Base-by-base conservation (phyloP, 2,797 vertebrate genomes). In the Pterois miles region DNA sequence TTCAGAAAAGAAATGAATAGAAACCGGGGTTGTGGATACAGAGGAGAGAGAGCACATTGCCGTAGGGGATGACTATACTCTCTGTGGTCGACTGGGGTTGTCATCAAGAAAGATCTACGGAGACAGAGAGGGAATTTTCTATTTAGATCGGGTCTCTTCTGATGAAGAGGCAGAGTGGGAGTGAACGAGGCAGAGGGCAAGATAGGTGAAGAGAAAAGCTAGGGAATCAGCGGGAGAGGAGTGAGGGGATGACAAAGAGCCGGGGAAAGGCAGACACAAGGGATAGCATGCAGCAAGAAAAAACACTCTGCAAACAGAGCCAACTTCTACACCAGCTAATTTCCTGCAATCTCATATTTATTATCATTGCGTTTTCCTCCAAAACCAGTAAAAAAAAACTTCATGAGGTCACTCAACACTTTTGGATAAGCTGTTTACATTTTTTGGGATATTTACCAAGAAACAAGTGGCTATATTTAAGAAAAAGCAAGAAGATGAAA, bases 21-120 rank as follows among this genome's bases (percentile, higher is more conserved):
- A 80, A 50, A 67, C 12, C 33, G 7, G 25, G 69, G 71, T 65
- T 83, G 59, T 75, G 60, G 40, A 40, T 56, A 36, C 18, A 64
- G 14, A 65, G 36, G 48, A 46, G 70, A 78, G 70, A 84, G 63
- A 73, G 53, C 71, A 87, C 50, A 78, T 50, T 73, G 85, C 82
- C 50, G 25, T 53, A 69, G 75, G 85, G 74, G 76, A 64, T 52
- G 63, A 78, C 74, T 53, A 58, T 48, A 50, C 60, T 83, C 46
- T 82, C 60, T 77, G 64, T 83, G 68, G 70, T 59, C 27, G 53
- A 78, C 68, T 57, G 36, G 2, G 53, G 77, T 75, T 86, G 84
- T 82, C 83, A 88, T 80, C 72, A 69, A 82, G 72, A 86, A 80
- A 81, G 57, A 83, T 88, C 68, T 82, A 82, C 8, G 2, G 62